A percentile compares a stretch with the other conserved stretches of the same genome.
phyloP scores from a whole-genome alignment of 1,140 invertebrate genomes.

The Trichonephila inaurata region DNA sequence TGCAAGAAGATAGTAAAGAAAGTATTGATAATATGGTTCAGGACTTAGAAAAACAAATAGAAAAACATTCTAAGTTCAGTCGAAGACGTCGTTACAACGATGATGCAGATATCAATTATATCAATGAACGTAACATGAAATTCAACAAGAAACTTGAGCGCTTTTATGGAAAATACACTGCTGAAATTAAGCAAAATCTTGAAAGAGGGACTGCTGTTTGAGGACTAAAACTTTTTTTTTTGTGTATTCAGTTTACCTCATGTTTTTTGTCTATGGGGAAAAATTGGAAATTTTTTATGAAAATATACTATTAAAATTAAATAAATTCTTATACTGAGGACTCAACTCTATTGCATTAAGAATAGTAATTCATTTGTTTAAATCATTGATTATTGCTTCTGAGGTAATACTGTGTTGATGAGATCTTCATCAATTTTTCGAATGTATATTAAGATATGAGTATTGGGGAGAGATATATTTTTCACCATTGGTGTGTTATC shows the following conservation, averaged over 20 bases:
- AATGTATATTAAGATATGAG: too few species aligned
- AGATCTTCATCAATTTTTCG: too few species aligned
- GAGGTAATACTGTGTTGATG: too few species aligned
- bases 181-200: slow-evolving; percentile 99
- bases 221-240: background rate
- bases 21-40: slow-evolving; percentile 96
- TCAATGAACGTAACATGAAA: slow-evolving; percentile 99
- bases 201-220: slow-evolving; percentile 99
- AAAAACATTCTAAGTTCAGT: slow-evolving; percentile 96
- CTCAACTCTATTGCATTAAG: too few species aligned
- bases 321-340: too few species aligned
- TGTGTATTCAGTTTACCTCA: too few species aligned
- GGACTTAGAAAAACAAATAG: slow-evolving; percentile 97
- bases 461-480: too few species aligned
- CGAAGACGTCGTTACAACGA: slow-evolving; percentile 97
- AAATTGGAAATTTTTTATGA: background rate
- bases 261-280: background rate
- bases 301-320: too few species aligned
- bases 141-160: slow-evolving; percentile 99
- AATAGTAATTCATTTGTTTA: too few species aligned
- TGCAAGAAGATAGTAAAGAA: slow-evolving; percentile 92
- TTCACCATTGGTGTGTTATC: too few species aligned
- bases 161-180: slow-evolving; percentile 98
- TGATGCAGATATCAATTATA: slow-evolving; percentile 99
- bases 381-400: too few species aligned